Conservation (phyloP, 2,888 invertebrate species). For the Troides aeacus region DNA sequence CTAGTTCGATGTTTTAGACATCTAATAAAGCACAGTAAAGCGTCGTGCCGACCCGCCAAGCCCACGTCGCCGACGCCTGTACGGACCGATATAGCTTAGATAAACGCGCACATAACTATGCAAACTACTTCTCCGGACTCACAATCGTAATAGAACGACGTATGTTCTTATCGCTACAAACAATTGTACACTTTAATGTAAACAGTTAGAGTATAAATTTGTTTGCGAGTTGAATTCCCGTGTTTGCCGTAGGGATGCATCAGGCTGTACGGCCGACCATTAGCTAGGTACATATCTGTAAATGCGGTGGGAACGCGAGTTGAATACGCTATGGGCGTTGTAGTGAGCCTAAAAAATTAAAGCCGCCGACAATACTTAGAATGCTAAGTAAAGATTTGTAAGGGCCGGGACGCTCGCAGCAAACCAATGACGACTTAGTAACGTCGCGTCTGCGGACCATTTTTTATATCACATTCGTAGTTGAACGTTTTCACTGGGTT, state of each 20-base stretch:
- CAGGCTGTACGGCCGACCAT: conserved; percentile 53
- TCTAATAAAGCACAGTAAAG: conserved; percentile 50
- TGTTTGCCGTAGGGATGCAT: conserved; percentile 39
- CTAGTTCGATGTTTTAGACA: conserved; percentile 48
- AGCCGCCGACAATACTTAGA: conserved; percentile 64
- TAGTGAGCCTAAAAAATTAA: conserved; percentile 72
- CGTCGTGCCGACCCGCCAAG: conserved; percentile 50
- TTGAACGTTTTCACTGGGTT: conserved; percentile 54
- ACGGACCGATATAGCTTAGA: conserved; percentile 68
- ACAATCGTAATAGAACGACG: conserved; percentile 37
- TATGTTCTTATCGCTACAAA: conserved; percentile 39
- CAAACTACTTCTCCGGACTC: conserved; percentile 61
- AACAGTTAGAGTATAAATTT: conserved; percentile 43
- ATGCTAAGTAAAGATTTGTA: conserved; percentile 74
- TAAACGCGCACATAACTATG: conserved; percentile 74
- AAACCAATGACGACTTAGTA: conserved; percentile 59
- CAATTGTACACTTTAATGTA: conserved; percentile 49
- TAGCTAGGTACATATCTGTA: conserved; percentile 67
- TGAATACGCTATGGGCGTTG: conserved; percentile 69
- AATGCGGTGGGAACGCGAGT: conserved; percentile 68
- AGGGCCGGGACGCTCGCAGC: conserved; percentile 56
- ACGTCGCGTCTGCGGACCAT: conserved; percentile 55
- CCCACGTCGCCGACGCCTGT: conserved; percentile 50
- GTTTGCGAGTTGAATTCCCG: neutral
- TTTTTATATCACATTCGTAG: conserved; percentile 55